These are phyloP conservation scores for Heptranchias perlo DNA, from an alignment of 2,113 vertebrate genomes.

Conservation along the genomic window DNA sequence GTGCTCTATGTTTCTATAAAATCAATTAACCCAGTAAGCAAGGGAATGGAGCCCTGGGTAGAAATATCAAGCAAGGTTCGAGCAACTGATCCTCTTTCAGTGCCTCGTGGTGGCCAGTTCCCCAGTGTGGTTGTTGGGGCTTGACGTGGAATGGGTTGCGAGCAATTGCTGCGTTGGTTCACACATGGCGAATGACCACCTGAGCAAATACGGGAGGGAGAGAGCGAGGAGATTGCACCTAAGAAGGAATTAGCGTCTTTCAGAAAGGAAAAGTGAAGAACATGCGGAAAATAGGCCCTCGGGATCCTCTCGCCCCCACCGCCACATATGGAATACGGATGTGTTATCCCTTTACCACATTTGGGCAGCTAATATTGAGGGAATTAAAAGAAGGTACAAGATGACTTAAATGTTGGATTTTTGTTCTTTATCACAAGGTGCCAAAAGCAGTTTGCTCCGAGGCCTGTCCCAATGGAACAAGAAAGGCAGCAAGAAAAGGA, in stretches of 20 bases:
- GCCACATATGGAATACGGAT: neutral
- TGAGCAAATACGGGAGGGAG: neutral
- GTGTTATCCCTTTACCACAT: neutral
- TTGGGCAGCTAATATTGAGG: neutral
- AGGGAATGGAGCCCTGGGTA: neutral
- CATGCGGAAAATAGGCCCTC: neutral
- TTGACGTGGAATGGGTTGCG: neutral
- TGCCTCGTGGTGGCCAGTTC: neutral
- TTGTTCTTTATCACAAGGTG: conserved; percentile 46
- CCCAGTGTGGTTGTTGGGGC: neutral
- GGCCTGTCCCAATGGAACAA: conserved; percentile 54
- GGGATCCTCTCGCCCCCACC: neutral
- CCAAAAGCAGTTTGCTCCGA: conserved; percentile 54
- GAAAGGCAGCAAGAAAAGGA: conserved; percentile 50
- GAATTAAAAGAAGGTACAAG: no score
- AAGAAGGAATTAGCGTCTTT: neutral
- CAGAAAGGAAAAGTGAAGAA: neutral
- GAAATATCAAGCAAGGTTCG: neutral
- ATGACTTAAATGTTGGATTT: neutral
- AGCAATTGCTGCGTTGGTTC: neutral
- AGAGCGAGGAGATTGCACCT: neutral
- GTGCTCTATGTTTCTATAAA: neutral
- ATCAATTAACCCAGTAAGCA: neutral
- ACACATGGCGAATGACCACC: neutral
- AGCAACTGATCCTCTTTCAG: neutral